These are phyloP conservation scores for Plemyria rubiginata DNA, from an alignment of 2,888 invertebrate genomes.

Conservation along the genomic window DNA sequence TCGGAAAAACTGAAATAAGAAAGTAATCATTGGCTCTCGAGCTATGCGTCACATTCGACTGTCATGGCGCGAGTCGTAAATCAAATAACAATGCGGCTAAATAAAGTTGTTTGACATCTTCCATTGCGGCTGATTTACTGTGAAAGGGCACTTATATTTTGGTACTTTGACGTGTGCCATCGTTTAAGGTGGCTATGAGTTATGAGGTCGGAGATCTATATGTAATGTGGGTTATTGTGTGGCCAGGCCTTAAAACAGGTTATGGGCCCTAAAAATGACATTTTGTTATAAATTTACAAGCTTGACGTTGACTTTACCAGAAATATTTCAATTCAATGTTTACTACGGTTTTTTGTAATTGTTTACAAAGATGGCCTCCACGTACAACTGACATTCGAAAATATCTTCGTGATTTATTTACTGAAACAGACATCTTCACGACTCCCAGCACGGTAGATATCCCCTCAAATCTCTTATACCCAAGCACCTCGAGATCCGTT, in stretches of 20 bases:
- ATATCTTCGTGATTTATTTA: conserved; percentile 4
- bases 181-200: conserved; percentile 32
- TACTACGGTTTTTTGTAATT: not conserved
- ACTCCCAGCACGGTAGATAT: too few relatives aligned
- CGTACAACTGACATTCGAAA: not conserved
- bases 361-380: not conserved
- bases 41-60: conserved; percentile 29
- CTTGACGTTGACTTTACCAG: not conserved
- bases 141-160: conserved; percentile 34
- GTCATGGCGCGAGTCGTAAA: conserved; percentile 51
- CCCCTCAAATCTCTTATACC: too few relatives aligned
- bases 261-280: conserved; percentile 14
- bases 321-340: not conserved
- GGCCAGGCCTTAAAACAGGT: conserved; percentile 11
- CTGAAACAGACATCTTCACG: too few relatives aligned
- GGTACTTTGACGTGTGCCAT: conserved; percentile 28
- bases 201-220: conserved; percentile 23
- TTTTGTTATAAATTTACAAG: not conserved
- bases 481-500: too few relatives aligned
- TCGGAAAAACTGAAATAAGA: not conserved
- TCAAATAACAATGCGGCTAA: conserved; percentile 55
- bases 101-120: conserved; percentile 50
- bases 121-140: conserved; percentile 40
- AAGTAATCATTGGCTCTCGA: conserved; percentile 11
- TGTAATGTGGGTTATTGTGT: conserved; percentile 23